Base-by-base conservation (phyloP, 2,888 invertebrate species). In the Willowsia nigromaculata region DNA sequence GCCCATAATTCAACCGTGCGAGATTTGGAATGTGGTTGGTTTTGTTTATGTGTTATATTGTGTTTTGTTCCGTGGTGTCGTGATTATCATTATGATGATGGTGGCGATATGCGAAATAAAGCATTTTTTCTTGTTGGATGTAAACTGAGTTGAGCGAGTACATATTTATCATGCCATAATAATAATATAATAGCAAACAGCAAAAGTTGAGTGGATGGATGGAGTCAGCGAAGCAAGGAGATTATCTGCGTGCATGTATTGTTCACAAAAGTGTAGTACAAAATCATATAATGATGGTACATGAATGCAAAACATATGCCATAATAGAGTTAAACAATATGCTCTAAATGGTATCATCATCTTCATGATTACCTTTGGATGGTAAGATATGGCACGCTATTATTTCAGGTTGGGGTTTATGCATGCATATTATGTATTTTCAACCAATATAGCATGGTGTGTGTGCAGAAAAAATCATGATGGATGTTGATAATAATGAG, bases 1-100 rank as follows among this genome's bases (percentile, higher is more conserved):
- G 81, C 71, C 81, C 80, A 87, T 87, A 87, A 87, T 81, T 87
- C 87, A 87, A 81, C 80, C 43, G 87, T 81, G 87, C 53, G 87
- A 87, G 87, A 87, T 80, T 87, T 71, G 87, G 81, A 81, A 81
- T 80, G 80, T 71, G 87, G 87, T 50, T 83, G 40, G 25, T 83
- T 80, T 87, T 37, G 68, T 22, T 68, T 18, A 37, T 65, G 68
- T 68, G 68, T 68, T 68, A 68, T 68, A 68, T 22, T 40, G 68
- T 40, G 22, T 68, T 68, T 68, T 68, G 68, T 40, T 68, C 68
- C 9, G 37, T 37, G 68, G 71, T 87, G 87, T 87, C 81, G 87
- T 87, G 87, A 87, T 87, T 87, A 87, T 87, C 65, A 86, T 86
- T 86, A 65, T 65, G 65, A 62, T 68, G 68, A 68, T 40, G 68